Evolutionary conservation across 2,888 invertebrate genomes (phyloP).

Genomic region (Drosophila eohydei): DNA sequence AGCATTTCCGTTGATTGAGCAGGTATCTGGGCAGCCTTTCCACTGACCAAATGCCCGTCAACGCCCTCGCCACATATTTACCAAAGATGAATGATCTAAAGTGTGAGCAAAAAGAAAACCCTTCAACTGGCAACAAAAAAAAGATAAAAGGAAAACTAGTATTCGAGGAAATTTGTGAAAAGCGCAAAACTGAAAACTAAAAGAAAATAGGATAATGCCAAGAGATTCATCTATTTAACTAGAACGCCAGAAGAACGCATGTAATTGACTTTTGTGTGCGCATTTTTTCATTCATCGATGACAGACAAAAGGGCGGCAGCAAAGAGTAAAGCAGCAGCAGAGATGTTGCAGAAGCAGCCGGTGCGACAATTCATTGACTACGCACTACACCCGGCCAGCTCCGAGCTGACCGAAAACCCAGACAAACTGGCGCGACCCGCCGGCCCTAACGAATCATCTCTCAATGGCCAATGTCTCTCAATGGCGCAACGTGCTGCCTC

Average conservation of each 20-base stretch:
- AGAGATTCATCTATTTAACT: slow-evolving; percentile 28
- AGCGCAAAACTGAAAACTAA: slow-evolving; percentile 68
- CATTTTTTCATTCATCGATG: slow-evolving; percentile 65
- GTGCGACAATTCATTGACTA: slow-evolving; percentile 76
- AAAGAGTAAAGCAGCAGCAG: slow-evolving; percentile 35
- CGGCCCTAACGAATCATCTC: slow-evolving; percentile 61
- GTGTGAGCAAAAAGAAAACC: slow-evolving; percentile 35
- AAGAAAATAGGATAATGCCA: slow-evolving; percentile 56
- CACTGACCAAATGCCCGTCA: slow-evolving; percentile 8
- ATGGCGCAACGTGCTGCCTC: slow-evolving; percentile 65
- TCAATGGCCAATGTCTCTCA: slow-evolving; percentile 63
- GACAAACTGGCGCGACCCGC: slow-evolving; percentile 67
- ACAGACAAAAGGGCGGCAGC: slow-evolving; percentile 39
- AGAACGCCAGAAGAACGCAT: slow-evolving; percentile 63
- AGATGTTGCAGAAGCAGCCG: slow-evolving; percentile 15
- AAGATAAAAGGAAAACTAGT: slow-evolving; percentile 16
- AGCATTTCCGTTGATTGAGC: neutral
- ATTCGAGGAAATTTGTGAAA: slow-evolving; percentile 69
- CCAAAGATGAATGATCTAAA: slow-evolving; percentile 26
- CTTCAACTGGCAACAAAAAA: slow-evolving; percentile 56
- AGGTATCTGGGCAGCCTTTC: neutral
- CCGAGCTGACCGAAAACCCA: slow-evolving; percentile 30
- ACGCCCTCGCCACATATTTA: slow-evolving; percentile 49
- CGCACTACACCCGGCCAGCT: slow-evolving; percentile 19
- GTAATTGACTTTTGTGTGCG: slow-evolving; percentile 82